phyloP scores from a whole-genome alignment of 1,140 invertebrate species.

The Dendrolimus kikuchii region DNA sequence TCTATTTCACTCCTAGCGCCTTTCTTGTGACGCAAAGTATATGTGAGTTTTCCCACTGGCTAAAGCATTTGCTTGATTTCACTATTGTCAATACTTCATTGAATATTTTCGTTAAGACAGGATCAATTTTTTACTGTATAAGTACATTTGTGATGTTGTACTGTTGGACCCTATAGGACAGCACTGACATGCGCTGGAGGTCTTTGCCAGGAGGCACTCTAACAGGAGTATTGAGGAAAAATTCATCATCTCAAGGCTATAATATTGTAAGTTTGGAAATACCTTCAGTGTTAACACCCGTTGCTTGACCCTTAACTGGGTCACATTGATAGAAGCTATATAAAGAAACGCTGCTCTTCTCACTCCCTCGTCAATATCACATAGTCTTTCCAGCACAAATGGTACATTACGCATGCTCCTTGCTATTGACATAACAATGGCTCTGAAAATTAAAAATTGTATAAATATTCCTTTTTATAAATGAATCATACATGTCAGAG shows the following conservation, averaged over 20 bases:
- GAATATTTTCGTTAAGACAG: too few species aligned
- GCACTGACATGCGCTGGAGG: too few species aligned
- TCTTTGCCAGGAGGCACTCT: too few species aligned
- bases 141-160: too few species aligned
- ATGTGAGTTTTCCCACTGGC: too few species aligned
- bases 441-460: slow-evolving; percentile 31
- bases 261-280: slow-evolving; percentile 7
- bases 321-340: slow-evolving; percentile 73
- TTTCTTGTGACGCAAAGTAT: too few species aligned
- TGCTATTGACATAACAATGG: slow-evolving; percentile 78
- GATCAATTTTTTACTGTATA: too few species aligned
- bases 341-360: slow-evolving; percentile 81
- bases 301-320: slow-evolving; percentile 59
- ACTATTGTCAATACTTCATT: too few species aligned
- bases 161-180: too few species aligned
- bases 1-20: too few species aligned
- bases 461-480: slow-evolving; percentile 1
- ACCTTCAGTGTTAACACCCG: slow-evolving; percentile 62
- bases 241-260: background rate
- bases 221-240: too few species aligned
- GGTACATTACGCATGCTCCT: slow-evolving; percentile 77
- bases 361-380: slow-evolving; percentile 84
- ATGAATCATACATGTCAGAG: background rate
- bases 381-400: slow-evolving; percentile 78
- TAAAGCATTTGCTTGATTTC: too few species aligned